Percentiles rank a stretch among this genome's conserved stretches.
These are phyloP conservation scores for Hoplias malabaricus DNA, from an alignment of 2,113 vertebrate species.

Conservation along the genomic window DNA sequence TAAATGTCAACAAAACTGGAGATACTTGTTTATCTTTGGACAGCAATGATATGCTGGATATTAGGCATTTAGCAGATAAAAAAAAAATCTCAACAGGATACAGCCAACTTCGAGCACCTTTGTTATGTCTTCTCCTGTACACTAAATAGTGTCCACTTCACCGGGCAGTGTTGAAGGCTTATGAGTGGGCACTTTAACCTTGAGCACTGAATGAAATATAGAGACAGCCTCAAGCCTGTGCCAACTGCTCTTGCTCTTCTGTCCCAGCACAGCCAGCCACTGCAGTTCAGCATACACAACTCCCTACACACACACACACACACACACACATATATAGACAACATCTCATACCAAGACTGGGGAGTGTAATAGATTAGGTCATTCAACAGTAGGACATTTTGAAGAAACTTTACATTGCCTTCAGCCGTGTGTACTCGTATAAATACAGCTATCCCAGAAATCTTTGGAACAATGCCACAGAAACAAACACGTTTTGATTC, in stretches of 20 bases:
- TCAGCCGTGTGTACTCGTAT: too few species aligned
- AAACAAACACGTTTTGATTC: too few species aligned
- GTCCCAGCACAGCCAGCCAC: slow-evolving; percentile 66
- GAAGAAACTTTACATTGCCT: not conserved
- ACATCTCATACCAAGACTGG: slow-evolving; percentile 7
- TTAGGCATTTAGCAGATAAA: not conserved
- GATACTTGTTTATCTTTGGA: too few species aligned
- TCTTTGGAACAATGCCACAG: too few species aligned
- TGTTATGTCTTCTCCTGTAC: slow-evolving; percentile 18
- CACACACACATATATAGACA: slow-evolving; percentile 33
- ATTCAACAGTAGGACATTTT: not conserved
- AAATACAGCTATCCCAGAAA: too few species aligned
- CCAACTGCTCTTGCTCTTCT: slow-evolving; percentile 63
- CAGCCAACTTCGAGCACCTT: not conserved
- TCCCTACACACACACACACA: slow-evolving; percentile 14
- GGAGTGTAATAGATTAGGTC: slow-evolving; percentile 13
- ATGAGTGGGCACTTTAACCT: slow-evolving; percentile 67
- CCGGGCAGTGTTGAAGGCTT: slow-evolving; percentile 11
- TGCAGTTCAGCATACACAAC: slow-evolving; percentile 4
- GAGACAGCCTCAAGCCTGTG: slow-evolving; percentile 64
- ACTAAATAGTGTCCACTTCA: slow-evolving; percentile 2
- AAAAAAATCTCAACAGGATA: not conserved
- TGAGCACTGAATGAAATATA: slow-evolving; percentile 71
- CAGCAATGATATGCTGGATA: not conserved
- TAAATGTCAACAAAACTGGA: too few species aligned